A percentile compares a stretch with the other conserved stretches of the same genome.
phyloP scores from a whole-genome alignment of 2,888 invertebrate species.

The Tupiocoris notatus region DNA sequence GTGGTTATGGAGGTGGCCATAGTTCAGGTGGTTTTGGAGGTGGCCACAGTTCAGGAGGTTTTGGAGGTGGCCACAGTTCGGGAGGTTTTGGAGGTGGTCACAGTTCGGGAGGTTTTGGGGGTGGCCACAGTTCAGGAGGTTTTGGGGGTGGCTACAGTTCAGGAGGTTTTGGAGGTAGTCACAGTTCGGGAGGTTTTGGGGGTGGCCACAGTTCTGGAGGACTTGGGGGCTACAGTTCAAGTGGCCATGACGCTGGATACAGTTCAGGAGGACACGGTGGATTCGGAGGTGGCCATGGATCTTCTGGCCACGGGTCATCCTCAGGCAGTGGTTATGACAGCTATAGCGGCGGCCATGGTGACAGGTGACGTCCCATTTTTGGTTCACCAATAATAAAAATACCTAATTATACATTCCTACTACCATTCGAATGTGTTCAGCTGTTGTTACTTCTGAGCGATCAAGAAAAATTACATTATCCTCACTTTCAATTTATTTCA shows the following conservation, averaged over 20 bases:
- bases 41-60: neutral
- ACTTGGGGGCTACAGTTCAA: slow-evolving; percentile 1
- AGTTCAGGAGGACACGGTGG: slow-evolving; percentile 2
- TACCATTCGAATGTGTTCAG: too few relatives aligned
- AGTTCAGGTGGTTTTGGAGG: slow-evolving; percentile 20
- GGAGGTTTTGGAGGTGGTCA: slow-evolving; percentile 7
- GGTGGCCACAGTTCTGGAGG: slow-evolving; percentile 24
- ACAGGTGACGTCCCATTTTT: neutral
- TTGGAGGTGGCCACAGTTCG: too few relatives aligned
- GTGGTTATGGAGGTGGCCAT: slow-evolving; percentile 16
- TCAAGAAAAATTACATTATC: too few relatives aligned
- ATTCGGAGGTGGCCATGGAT: too few relatives aligned
- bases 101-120: neutral
- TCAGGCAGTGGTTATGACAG: too few relatives aligned
- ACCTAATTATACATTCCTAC: too few relatives aligned
- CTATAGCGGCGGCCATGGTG: slow-evolving; percentile 22
- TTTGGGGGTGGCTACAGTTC: slow-evolving; percentile 5
- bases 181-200: slow-evolving; percentile 14
- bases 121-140: slow-evolving; percentile 1
- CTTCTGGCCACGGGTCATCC: too few relatives aligned
- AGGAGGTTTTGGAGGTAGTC: neutral
- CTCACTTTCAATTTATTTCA: too few relatives aligned
- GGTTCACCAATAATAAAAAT: neutral
- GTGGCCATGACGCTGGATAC: slow-evolving; percentile 6
- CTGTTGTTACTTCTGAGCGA: too few relatives aligned